Evolutionary conservation across 2,888 invertebrate species (phyloP), one percentile per base, ranked within the genome.

Genomic region (Thelaira solivaga): DNA sequence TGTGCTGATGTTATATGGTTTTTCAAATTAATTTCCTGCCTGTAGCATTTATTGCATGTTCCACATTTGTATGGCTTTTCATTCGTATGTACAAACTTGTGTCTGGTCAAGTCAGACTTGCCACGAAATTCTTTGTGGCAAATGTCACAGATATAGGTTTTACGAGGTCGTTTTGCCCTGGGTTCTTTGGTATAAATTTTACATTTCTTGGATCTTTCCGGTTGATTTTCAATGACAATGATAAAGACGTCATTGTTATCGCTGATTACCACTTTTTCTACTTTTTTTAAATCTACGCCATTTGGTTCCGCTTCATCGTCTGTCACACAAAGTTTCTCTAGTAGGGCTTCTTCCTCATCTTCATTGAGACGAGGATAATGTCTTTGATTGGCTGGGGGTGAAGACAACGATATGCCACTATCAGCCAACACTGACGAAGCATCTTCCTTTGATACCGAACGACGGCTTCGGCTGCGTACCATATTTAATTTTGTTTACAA

Each of bases 21-120:
- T 82, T 92, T 91, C 55, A 94, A 88, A 73, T 92, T 93, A 24
- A 92, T 91, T 55, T 91, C 91, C 82, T 93, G 93, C 1, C 92
- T 90, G 85, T 94, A 94, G 41, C 90, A 89, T 82, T 91, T 91
- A 11, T 91, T 90, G 84, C 94, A 94, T 72, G 91, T 89, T 6
- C 89, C 87, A 84, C 94, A 94, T 55, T 90, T 86, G 83, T 91
- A 92, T 0, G 93, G 93, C 49, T 92, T 90, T 81, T 93, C 90
- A 79, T 92, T 91, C 0, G 93, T 91, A 85, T 95, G 94, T 22
- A 91, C 90, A 61, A 92, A 90, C 79, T 92, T 89, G 85, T 95
- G 95, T 83, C 93, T 92, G 49, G 91, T 90, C 74, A 95, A 88
- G 83, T 93, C 93, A 77, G 92, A 92, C 81, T 92, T 92, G 61